Percentiles rank a stretch among this genome's conserved stretches.
phyloP scores from a whole-genome alignment of 2,888 invertebrate genomes.

The Alloplasta piceator region DNA sequence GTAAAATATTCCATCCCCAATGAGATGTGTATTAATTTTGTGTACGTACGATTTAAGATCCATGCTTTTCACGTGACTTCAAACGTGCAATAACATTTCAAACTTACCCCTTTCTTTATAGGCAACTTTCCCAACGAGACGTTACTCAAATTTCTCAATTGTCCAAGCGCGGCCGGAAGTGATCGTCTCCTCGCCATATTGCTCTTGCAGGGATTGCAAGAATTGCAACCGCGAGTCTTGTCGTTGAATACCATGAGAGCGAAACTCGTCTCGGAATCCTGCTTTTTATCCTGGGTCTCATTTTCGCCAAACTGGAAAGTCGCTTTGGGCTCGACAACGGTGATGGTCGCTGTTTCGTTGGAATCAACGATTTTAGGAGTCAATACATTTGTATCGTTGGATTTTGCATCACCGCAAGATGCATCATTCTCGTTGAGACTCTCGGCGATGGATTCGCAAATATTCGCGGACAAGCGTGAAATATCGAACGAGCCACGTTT shows the following conservation, averaged over 20 bases:
- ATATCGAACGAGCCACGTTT: slow-evolving; percentile 46
- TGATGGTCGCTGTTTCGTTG: neutral
- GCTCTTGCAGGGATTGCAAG: slow-evolving; percentile 66
- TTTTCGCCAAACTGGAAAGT: slow-evolving; percentile 1
- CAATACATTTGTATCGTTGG: slow-evolving; percentile 32
- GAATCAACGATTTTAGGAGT: neutral
- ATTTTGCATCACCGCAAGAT: slow-evolving; percentile 24
- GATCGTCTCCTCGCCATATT: slow-evolving; percentile 74
- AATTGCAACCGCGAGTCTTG: slow-evolving; percentile 65
- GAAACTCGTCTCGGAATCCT: slow-evolving; percentile 49
- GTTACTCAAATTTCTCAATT: slow-evolving; percentile 66
- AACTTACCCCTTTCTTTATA: slow-evolving; percentile 72
- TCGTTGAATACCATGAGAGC: slow-evolving; percentile 68
- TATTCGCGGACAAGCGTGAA: slow-evolving; percentile 47
- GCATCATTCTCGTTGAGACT: slow-evolving; percentile 61
- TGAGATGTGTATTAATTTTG: no score
- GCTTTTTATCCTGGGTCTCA: neutral
- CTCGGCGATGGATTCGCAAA: slow-evolving; percentile 69
- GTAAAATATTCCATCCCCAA: no score
- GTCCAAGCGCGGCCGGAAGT: slow-evolving; percentile 73
- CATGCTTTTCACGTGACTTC: no score
- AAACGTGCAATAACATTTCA: no score
- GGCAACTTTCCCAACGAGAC: slow-evolving; percentile 72
- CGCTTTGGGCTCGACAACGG: neutral
- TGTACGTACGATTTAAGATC: no score